Conservation (phyloP, 2,888 invertebrate genomes). For the Macrophya alboannulata region DNA sequence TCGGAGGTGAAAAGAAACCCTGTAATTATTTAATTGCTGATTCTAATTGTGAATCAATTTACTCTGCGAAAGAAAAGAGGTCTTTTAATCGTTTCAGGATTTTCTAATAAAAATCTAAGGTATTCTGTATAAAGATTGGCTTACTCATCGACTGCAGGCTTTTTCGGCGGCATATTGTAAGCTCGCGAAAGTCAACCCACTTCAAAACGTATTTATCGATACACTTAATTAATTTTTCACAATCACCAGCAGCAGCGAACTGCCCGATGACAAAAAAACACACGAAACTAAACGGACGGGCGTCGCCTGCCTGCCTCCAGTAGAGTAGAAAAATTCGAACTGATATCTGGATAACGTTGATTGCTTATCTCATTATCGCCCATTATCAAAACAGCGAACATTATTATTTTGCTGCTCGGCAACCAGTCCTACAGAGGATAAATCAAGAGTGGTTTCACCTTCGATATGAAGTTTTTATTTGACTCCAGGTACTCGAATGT, state of each 20-base stretch:
- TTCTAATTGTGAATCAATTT: background rate
- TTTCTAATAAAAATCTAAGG: background rate
- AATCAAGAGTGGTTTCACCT: background rate
- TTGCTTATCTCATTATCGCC: conserved; percentile 47
- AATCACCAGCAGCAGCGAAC: background rate
- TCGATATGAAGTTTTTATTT: background rate
- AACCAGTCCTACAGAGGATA: background rate
- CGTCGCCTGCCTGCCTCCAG: background rate
- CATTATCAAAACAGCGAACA: conserved; percentile 44
- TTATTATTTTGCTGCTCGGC: conserved; percentile 46
- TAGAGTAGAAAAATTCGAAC: background rate
- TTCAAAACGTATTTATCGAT: background rate
- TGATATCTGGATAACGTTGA: conserved; percentile 26
- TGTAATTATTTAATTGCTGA: background rate
- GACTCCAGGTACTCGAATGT: background rate
- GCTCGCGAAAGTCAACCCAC: background rate
- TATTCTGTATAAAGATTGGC: background rate
- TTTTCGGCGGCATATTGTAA: conserved; percentile 16
- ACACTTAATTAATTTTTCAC: conserved; percentile 2
- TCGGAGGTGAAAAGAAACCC: background rate
- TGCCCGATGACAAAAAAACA: background rate
- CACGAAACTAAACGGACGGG: conserved; percentile 22
- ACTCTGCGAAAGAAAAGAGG: background rate
- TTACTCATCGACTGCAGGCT: background rate
- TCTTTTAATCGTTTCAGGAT: background rate